A percentile compares a stretch with the other conserved stretches of the same genome.
Conservation (phyloP, 2,113 vertebrate genomes). For the Centrocercus urophasianus region DNA sequence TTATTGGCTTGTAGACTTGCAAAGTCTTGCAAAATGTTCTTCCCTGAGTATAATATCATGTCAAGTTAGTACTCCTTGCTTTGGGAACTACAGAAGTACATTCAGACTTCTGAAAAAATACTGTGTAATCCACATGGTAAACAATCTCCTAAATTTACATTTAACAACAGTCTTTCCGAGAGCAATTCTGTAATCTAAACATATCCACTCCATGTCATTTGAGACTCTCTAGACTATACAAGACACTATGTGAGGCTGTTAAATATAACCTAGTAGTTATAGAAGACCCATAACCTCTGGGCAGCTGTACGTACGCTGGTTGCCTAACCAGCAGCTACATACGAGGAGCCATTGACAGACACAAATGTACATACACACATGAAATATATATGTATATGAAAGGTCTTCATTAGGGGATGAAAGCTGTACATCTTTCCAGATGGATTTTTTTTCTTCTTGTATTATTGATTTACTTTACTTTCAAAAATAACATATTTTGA, state of each 20-base stretch:
- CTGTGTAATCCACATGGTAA: background rate
- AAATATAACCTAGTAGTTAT: background rate
- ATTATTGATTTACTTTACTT: background rate
- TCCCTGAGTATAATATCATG: background rate
- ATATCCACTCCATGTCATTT: background rate
- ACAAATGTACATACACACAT: background rate
- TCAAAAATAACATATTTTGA: background rate
- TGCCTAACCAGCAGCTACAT: background rate
- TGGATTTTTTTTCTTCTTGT: background rate
- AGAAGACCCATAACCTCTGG: background rate
- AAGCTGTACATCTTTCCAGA: background rate
- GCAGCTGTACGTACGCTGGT: background rate
- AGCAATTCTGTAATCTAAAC: background rate
- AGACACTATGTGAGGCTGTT: background rate
- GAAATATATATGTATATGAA: too few relatives aligned
- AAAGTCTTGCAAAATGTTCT: background rate
- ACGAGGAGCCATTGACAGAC: background rate
- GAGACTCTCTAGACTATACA: background rate
- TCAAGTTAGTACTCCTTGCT: background rate
- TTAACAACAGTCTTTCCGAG: background rate
- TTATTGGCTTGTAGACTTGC: background rate
- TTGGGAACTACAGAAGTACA: background rate
- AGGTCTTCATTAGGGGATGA: background rate
- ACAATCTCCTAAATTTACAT: background rate
- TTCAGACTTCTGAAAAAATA: background rate